Evolutionary conservation across 2,113 vertebrate species (phyloP), one percentile per base, ranked within the genome.

Genomic region (Eptesicus fuscus): DNA sequence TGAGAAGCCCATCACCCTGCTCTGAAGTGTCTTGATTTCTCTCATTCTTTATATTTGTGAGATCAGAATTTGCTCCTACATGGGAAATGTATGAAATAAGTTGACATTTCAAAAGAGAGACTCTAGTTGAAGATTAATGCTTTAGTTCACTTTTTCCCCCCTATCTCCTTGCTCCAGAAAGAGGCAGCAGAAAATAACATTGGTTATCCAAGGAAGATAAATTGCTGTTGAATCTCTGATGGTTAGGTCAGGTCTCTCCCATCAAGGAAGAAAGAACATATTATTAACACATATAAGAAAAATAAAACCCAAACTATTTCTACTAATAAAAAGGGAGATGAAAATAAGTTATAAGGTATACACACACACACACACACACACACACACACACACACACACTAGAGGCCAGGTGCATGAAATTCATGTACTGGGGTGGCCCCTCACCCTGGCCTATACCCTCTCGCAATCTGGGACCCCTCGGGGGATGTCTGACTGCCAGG

Each of bases 131-230:
- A 94, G 93, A 92, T 93, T 90, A 89, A 94, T 97, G 65, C 23
- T 93, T 91, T 91, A 74, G 14, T 89, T 96, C 51, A 69, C 9
- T 76, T 90, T 88, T 9, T 1, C n/a, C 44, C 17, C 20, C n/a
- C 44, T 42, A 30, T 69, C 87, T 92, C 65, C 44, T 77, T 78
- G 35, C 40, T 93, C 25, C 40, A 86, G 53, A 11, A 91, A 89
- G 79, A 94, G 76, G n/a, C 18, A 86, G 25, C 53, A 89, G 78
- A 79, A 96, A 94, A 92, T 94, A 83, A 94, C 69, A 87, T 94
- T 90, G 49, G 30, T 79, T 96, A 70, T 96, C 85, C 51, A 88
- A 59, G 53, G 77, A 95, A 96, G 88, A 96, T 94, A 90, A 94
- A 94, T 94, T 74, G 16, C 70, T 70, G 85, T 76, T 89, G 78